phyloP scores from a whole-genome alignment of 1,140 invertebrate species.

The Diprion similis region DNA sequence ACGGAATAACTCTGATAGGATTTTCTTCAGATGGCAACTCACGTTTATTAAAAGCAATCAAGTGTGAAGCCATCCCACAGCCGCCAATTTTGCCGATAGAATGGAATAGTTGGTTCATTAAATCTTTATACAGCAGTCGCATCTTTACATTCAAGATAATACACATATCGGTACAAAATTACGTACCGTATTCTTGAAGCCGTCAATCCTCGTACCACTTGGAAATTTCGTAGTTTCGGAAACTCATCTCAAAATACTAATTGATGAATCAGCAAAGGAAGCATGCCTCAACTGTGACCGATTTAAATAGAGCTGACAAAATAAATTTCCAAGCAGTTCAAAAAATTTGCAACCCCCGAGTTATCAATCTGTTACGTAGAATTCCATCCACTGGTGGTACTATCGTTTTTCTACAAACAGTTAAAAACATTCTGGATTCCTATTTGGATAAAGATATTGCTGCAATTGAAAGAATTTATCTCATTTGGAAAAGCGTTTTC shows the following conservation, averaged over 20 bases:
- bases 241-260: conserved; percentile 16
- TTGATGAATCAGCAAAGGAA: conserved; percentile 13
- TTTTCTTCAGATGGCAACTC: conserved; percentile 11
- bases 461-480: conserved; percentile 14
- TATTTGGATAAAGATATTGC: conserved; percentile 7
- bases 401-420: conserved; percentile 3
- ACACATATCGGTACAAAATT: conserved; percentile 28
- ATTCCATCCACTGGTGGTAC: conserved; percentile 18
- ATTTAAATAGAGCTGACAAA: conserved; percentile 17
- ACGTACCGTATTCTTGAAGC: conserved; percentile 12
- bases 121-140: not conserved
- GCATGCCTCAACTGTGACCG: conserved; percentile 13
- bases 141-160: conserved; percentile 24
- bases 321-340: conserved; percentile 24
- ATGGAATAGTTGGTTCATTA: conserved; percentile 9
- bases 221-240: conserved; percentile 16
- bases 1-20: not conserved
- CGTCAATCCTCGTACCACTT: conserved; percentile 16
- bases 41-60: conserved; percentile 4
- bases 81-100: conserved; percentile 4
- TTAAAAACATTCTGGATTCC: not conserved
- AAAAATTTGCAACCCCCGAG: conserved; percentile 24
- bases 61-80: conserved; percentile 16
- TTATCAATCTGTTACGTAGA: conserved; percentile 7
- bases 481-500: conserved; percentile 24